Evolutionary conservation across 2,113 vertebrate species (phyloP).

Genomic region (Catharus fuscescens): DNA sequence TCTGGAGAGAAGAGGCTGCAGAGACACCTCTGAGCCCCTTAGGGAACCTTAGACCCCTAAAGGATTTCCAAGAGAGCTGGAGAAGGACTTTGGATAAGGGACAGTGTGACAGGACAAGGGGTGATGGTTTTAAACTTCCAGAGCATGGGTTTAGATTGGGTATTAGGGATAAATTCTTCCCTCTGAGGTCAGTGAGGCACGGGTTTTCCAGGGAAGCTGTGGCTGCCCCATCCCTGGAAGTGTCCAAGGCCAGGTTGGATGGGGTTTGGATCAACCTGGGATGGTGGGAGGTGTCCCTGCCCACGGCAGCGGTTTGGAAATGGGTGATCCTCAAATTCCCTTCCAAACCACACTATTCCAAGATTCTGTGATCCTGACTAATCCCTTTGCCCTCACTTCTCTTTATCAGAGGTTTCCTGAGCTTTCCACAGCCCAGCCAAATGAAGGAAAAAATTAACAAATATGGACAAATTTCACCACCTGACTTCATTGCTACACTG

Average conservation of each 20-base stretch:
- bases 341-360: background rate
- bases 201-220: background rate
- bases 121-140: background rate
- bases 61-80: background rate
- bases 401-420: background rate
- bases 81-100: background rate
- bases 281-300: background rate
- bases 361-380: background rate
- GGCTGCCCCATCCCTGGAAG: background rate
- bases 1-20: background rate
- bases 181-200: accelerated
- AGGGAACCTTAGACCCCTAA: no score
- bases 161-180: background rate
- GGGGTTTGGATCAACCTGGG: accelerated
- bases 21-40: background rate
- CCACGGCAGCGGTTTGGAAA: accelerated
- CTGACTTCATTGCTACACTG: background rate
- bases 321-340: background rate
- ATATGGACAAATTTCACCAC: background rate
- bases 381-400: background rate
- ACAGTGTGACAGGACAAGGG: background rate
- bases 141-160: accelerated
- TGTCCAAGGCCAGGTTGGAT: background rate
- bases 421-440: background rate
- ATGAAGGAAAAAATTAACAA: background rate